Base-by-base conservation (phyloP, 2,113 vertebrate genomes). In the Atractosteus spatula region DNA sequence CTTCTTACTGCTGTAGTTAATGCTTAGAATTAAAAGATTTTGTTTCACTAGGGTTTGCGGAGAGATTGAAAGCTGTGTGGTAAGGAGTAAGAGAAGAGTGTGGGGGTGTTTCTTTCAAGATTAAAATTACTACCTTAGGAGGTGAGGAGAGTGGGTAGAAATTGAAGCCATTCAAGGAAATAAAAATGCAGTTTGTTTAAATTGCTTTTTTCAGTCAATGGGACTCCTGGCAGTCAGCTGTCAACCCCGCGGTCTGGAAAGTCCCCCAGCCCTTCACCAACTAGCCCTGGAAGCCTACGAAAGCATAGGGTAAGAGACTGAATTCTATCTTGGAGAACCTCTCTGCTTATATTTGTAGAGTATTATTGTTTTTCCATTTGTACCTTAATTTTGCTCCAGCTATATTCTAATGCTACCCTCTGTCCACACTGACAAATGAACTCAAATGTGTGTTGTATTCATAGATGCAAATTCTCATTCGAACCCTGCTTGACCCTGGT, bases 161-260 rank as follows among this genome's bases (percentile, higher is more conserved):
- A 12, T 8, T 17, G 11, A 68, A 55, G 45, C 13, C 45, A 51
- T 67, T 69, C 17, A 61, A n/a, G 3, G 13, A 14, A 13, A 59
- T 59, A 59, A 13, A 0, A 59, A 12, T 59, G 13, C 11, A 44
- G 10, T 79, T 70, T 0, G 0, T 69, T 45, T 70, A 59, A 29
- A 71, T 77, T 84, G 69, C 55, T 69, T 70, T 85, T 72, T 76
- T 74, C 77, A 99, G 97, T 95, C 74, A 99, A 98, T 86, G 97
- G 97, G 81, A 99, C 95, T 62, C 95, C 94, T 79, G 96, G 97
- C 74, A 99, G 97, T 84, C 97, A 97, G 85, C 94, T 99, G 71
- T 99, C 97, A 45, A 99, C 97, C 72, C 96, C 96, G 54, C 94
- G 95, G 16, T 99, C 97, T 68, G 96, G 96, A 81, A 99, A 99